These are phyloP conservation scores for Epicampocera succincta DNA, from an alignment of 2,888 invertebrate genomes.

Conservation along the genomic window DNA sequence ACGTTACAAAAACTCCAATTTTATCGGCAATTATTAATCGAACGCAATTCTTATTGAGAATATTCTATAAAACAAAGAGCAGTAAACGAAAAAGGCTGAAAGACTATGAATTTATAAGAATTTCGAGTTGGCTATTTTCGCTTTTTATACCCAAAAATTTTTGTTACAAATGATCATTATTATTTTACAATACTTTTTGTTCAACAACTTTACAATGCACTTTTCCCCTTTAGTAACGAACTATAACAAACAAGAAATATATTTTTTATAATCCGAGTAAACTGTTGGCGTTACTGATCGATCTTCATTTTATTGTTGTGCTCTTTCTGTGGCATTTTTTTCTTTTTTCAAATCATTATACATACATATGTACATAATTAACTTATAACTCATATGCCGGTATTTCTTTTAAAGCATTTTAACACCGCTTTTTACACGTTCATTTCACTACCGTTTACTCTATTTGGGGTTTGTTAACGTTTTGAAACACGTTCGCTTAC, in stretches of 20 bases:
- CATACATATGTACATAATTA: slow-evolving; percentile 5
- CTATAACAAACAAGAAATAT: slow-evolving; percentile 32
- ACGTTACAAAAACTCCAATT: no score
- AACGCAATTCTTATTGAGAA: no score
- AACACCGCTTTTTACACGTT: slow-evolving; percentile 13
- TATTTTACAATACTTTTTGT: no score
- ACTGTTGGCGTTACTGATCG: slow-evolving; percentile 46
- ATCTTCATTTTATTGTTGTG: slow-evolving; percentile 43
- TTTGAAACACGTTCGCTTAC: slow-evolving; percentile 68
- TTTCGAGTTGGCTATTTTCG: no score
- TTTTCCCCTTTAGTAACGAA: slow-evolving; percentile 30
- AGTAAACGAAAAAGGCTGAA: no score
- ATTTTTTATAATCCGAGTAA: slow-evolving; percentile 23
- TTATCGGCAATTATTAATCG: no score
- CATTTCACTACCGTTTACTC: slow-evolving; percentile 28
- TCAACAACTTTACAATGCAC: no score
- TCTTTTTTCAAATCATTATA: slow-evolving; percentile 23
- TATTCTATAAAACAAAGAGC: no score
- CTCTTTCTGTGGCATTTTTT: slow-evolving; percentile 32
- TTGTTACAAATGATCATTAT: no score
- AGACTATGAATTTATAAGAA: no score
- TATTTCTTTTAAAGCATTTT: neutral
- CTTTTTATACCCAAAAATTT: no score
- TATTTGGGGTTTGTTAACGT: slow-evolving; percentile 58
- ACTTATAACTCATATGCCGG: slow-evolving; percentile 22